Evolutionary conservation across 2,888 invertebrate species (phyloP).

Genomic region (Caenorhabditis panamensis): DNA sequence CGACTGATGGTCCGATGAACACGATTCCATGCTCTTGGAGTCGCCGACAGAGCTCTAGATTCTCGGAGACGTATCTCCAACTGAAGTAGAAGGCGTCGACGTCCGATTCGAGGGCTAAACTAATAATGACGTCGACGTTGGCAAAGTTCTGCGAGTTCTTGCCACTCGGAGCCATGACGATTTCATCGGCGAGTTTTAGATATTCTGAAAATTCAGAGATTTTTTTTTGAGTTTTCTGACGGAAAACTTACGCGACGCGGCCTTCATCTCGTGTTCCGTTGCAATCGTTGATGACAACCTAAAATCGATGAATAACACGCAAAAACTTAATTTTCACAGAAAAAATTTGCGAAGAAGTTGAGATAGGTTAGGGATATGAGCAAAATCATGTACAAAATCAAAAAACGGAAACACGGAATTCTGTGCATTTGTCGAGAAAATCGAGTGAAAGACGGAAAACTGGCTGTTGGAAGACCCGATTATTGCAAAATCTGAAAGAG

Average conservation of each 20-base stretch:
- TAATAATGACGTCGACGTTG: constrained; percentile 96
- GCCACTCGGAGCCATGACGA: constrained; percentile 97
- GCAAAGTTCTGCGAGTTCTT: constrained; percentile 99
- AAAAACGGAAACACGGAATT: too few relatives aligned
- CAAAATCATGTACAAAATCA: too few relatives aligned
- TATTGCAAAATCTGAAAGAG: too few relatives aligned
- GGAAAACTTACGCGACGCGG: constrained; percentile 41
- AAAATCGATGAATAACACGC: too few relatives aligned
- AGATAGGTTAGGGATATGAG: too few relatives aligned
- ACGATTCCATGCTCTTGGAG: constrained; percentile 92
- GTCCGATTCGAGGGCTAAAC: constrained; percentile 88
- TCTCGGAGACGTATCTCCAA: constrained; percentile 99
- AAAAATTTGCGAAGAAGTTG: too few relatives aligned
- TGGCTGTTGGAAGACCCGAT: too few relatives aligned
- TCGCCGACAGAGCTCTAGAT: constrained; percentile 96
- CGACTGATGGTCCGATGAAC: constrained; percentile 92
- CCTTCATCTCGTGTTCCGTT: constrained; percentile 50
- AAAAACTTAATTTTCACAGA: constrained; percentile 97
- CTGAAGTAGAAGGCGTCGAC: constrained; percentile 95
- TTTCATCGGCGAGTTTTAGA: constrained; percentile 98
- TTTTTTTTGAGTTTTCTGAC: too few relatives aligned
- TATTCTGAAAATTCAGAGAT: constrained; percentile 93
- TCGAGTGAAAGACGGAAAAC: too few relatives aligned
- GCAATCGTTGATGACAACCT: too few relatives aligned
- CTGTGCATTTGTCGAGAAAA: too few relatives aligned